Evolutionary conservation across 2,113 vertebrate genomes (phyloP), one percentile per base, ranked within the genome.

Genomic region (Hippocampus comes): DNA sequence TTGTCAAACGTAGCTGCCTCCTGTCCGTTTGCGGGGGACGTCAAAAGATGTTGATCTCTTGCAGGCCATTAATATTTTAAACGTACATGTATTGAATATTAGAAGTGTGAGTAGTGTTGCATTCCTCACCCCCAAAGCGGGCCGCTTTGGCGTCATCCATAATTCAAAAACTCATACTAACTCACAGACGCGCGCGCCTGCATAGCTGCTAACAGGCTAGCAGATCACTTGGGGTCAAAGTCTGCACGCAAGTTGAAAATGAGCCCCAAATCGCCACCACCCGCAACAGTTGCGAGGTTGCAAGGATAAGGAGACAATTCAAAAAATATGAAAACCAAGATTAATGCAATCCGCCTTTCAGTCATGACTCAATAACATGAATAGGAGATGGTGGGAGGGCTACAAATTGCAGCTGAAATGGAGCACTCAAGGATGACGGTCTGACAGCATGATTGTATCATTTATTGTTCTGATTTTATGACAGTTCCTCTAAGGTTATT

Each of bases 61-160:
- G 30, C 9, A 60, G 73, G 72, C 73, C 6, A 75, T 78, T 46
- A 60, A 71, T 86, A 79, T 82, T 86, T 85, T 63, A 83, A 87
- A 83, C 68, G 78, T 68, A 81, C 79, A 78, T 67, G 73, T 73
- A 83, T 81, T 74, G 82, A 86, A 85, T 89, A 82, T 86, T 84
- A 79, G 72, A 84, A 53, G 56, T 4, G 48, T 73, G 70, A 80
- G 72, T 81, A 80, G 76, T 75, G 69, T 77, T 76, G 69, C 78
- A 64, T 78, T 76, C 7, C 64, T 38, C 5, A 5, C 25, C 82
- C 89, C 79, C 83, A 74, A 38, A 38, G 70, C 72, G 83, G 89
- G 83, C 79, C 87, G 78, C 83, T 91, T 90, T 76, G 74, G 76
- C 64, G 68, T 86, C 69, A 84, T 89, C 76, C 88, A 89, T 91